A percentile compares a stretch with the other conserved stretches of the same genome.
phyloP scores from a whole-genome alignment of 1,140 invertebrate genomes.

The Argopecten irradians region DNA sequence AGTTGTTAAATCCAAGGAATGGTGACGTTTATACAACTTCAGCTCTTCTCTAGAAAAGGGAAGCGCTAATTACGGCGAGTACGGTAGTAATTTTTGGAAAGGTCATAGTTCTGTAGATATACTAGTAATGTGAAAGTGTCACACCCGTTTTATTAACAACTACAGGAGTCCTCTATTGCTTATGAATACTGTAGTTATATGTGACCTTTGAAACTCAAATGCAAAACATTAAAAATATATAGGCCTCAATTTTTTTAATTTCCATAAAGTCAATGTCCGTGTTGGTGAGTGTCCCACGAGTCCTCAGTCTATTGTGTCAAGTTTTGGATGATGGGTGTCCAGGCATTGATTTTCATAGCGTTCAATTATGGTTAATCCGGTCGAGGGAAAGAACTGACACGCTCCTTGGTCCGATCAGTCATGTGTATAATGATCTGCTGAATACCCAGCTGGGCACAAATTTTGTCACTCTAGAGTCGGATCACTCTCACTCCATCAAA shows the following conservation, averaged over 20 bases:
- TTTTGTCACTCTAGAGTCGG: background rate
- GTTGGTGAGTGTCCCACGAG: too few relatives aligned
- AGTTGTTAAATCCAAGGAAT: too few relatives aligned
- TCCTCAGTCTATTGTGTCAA: background rate
- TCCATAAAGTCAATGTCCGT: background rate
- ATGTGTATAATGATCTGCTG: constrained; percentile 10
- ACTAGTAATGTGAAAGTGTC: background rate
- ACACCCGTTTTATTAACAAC: too few relatives aligned
- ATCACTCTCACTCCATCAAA: too few relatives aligned
- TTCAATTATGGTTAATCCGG: background rate
- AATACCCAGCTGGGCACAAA: background rate
- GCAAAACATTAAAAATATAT: background rate
- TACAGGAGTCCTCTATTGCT: too few relatives aligned
- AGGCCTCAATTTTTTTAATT: background rate
- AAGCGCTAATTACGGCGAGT: too few relatives aligned
- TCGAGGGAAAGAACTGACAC: background rate
- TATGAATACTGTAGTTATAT: background rate
- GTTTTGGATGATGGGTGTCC: background rate
- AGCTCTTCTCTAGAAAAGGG: too few relatives aligned
- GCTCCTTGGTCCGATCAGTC: background rate
- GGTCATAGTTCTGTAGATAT: background rate
- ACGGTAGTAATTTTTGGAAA: too few relatives aligned
- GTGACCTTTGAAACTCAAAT: background rate
- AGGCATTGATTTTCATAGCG: background rate
- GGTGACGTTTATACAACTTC: too few relatives aligned